These are phyloP conservation scores for Trichogramma evanescens DNA, from an alignment of 2,888 invertebrate genomes.

Conservation along the genomic window DNA sequence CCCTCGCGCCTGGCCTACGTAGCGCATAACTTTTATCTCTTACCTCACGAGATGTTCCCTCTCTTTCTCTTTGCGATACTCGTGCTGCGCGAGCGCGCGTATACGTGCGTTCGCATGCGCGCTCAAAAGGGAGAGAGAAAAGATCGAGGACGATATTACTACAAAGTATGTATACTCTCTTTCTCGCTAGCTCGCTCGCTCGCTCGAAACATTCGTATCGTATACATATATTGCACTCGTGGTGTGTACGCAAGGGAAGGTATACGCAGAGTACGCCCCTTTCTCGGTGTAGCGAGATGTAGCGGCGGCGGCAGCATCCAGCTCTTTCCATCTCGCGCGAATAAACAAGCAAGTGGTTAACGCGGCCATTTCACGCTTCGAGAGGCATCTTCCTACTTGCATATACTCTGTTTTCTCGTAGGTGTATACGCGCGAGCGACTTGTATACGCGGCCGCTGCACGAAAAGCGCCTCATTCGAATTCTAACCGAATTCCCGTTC, in stretches of 20 bases:
- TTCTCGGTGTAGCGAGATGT: constrained; percentile 2
- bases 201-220: constrained; percentile 15
- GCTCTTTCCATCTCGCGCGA: constrained; percentile 21
- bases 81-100: constrained; percentile 15
- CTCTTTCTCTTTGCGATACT: constrained; percentile 11
- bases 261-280: constrained; percentile 14
- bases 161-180: neutral
- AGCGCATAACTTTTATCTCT: constrained; percentile 44
- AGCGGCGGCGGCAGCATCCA: constrained; percentile 8
- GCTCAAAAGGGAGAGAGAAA: neutral
- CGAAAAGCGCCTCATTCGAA: constrained; percentile 37
- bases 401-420: constrained; percentile 23
- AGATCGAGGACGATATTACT: constrained; percentile 19
- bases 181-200: neutral
- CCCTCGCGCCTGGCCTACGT: constrained; percentile 43
- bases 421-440: constrained; percentile 25
- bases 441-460: constrained; percentile 10
- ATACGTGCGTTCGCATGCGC: constrained; percentile 1
- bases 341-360: constrained; percentile 39
- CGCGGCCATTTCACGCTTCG: constrained; percentile 48
- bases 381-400: constrained; percentile 29
- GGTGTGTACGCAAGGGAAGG: neutral
- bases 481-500: constrained; percentile 39
- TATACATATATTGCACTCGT: too few relatives aligned
- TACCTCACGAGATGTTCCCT: constrained; percentile 22